phyloP scores from a whole-genome alignment of 2,888 invertebrate species.

The Coelogynopora nodosa region DNA sequence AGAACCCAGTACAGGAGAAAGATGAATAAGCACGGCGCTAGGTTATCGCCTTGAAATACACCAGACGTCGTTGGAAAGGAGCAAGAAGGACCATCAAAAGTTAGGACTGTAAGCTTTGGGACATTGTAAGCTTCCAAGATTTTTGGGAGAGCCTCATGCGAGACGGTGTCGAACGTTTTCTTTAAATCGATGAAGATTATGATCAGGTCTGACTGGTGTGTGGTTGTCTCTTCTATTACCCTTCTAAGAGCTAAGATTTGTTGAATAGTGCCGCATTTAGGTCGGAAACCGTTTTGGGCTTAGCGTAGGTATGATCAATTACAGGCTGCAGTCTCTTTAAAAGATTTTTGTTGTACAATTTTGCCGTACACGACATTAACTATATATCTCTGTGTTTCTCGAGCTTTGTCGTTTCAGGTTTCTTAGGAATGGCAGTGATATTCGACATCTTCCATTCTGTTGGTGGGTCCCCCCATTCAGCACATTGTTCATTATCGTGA shows the following conservation, averaged over 20 bases:
- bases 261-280: slow-evolving; percentile 24
- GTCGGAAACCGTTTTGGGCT: slow-evolving; percentile 29
- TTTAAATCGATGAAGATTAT: slow-evolving; percentile 44
- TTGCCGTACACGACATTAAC: slow-evolving; percentile 9
- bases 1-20: not conserved
- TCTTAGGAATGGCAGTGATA: slow-evolving; percentile 5
- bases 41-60: slow-evolving; percentile 7
- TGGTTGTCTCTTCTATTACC: slow-evolving; percentile 32
- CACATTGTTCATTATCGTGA: slow-evolving; percentile 23
- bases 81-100: not conserved
- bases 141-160: slow-evolving; percentile 21
- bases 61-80: not conserved
- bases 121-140: slow-evolving; percentile 34
- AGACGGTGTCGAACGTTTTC: slow-evolving; percentile 43
- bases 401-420: not conserved
- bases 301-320: slow-evolving; percentile 17
- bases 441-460: slow-evolving; percentile 14
- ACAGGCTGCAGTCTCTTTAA: slow-evolving; percentile 23
- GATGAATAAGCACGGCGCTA: slow-evolving; percentile 20
- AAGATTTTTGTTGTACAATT: slow-evolving; percentile 11
- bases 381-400: not conserved
- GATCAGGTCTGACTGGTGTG: slow-evolving; percentile 34
- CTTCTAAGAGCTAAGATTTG: slow-evolving; percentile 35
- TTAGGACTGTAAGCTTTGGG: slow-evolving; percentile 14
- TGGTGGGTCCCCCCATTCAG: slow-evolving; percentile 16